These are phyloP conservation scores for Macroglossus sobrinus DNA, from an alignment of 2,113 vertebrate species.

Conservation along the genomic window DNA sequence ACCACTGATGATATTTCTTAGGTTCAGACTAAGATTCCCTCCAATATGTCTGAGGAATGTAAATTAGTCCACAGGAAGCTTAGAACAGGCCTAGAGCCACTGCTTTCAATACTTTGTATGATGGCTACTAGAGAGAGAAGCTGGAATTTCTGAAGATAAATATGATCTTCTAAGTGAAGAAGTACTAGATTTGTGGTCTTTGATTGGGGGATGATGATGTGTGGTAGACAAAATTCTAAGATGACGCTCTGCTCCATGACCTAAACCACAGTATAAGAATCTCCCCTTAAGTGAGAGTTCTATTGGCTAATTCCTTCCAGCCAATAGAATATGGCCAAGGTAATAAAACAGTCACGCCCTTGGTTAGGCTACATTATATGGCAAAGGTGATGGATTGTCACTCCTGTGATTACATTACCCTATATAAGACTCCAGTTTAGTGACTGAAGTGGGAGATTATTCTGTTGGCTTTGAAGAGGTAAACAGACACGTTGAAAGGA, in stretches of 20 bases:
- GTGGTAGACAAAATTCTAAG: background rate
- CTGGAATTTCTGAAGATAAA: background rate
- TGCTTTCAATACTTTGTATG: background rate
- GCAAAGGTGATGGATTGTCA: background rate
- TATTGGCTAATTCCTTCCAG: background rate
- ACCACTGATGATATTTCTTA: slow-evolving; percentile 14
- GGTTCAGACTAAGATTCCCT: slow-evolving; percentile 36
- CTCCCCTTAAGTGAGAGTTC: background rate
- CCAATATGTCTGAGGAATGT: slow-evolving; percentile 21
- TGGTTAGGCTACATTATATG: background rate
- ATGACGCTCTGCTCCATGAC: background rate
- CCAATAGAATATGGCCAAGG: background rate
- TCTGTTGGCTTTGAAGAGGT: background rate
- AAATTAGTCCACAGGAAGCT: background rate
- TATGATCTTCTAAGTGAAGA: background rate
- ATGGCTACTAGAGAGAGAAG: background rate
- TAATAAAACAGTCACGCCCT: background rate
- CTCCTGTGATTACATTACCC: background rate
- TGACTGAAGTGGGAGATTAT: background rate
- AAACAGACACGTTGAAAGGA: background rate
- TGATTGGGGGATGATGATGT: no score
- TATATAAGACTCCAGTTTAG: background rate
- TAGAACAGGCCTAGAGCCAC: background rate
- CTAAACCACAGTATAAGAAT: background rate
- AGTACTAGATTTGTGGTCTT: background rate